phyloP scores from a whole-genome alignment of 2,797 vertebrate genomes.

The Lagocephalus sceleratus region DNA sequence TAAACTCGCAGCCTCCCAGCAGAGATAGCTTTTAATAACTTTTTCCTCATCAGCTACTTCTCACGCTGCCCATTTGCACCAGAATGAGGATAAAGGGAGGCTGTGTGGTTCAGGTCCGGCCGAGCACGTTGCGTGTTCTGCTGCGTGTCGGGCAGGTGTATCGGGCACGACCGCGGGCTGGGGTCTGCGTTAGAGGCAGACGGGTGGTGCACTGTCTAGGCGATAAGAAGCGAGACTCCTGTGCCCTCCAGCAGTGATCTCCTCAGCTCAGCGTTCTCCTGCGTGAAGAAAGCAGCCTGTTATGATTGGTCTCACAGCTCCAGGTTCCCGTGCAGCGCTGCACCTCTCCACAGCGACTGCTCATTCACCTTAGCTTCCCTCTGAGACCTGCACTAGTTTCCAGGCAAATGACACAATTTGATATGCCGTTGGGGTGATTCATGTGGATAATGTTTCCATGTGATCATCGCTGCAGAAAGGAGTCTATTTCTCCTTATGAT shows the following conservation, averaged over 20 bases:
- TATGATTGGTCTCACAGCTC: constrained; percentile 75
- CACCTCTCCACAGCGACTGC: constrained; percentile 70
- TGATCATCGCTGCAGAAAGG: constrained; percentile 72
- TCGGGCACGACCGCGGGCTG: constrained; percentile 59
- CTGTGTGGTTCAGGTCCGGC: constrained; percentile 27
- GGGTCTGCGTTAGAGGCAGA: constrained; percentile 70
- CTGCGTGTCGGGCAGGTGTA: constrained; percentile 49
- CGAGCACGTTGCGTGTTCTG: constrained; percentile 43
- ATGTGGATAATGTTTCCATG: constrained; percentile 80
- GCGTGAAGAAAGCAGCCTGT: constrained; percentile 45
- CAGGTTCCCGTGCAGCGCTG: constrained; percentile 65
- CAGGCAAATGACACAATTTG: constrained; percentile 84
- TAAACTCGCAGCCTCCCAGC: constrained; percentile 35
- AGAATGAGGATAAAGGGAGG: constrained; percentile 8
- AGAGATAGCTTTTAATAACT: constrained; percentile 61
- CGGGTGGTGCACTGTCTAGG: constrained; percentile 71
- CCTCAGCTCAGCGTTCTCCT: constrained; percentile 40
- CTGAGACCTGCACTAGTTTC: constrained; percentile 81
- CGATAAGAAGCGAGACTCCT: constrained; percentile 68
- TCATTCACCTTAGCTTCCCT: constrained; percentile 78
- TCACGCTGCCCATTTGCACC: constrained; percentile 31
- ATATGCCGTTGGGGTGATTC: constrained; percentile 77
- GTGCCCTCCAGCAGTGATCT: constrained; percentile 70
- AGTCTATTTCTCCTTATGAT: constrained; percentile 65
- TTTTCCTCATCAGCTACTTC: constrained; percentile 67